Conservation (phyloP, 2,797 vertebrate genomes). For the Bryconaethiops microstoma region DNA sequence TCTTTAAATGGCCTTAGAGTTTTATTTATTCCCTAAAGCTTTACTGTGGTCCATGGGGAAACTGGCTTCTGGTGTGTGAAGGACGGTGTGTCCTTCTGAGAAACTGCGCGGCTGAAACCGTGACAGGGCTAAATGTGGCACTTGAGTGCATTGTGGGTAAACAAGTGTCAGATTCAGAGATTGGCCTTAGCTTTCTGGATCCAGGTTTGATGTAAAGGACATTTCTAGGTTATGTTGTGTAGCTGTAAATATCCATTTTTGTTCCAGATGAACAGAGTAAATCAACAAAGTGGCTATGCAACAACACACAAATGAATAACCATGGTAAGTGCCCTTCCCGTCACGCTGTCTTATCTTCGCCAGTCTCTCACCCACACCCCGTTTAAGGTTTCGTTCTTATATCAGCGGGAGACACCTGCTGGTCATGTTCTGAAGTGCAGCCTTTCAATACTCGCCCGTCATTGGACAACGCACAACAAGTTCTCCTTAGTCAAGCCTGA, state of each 20-base stretch:
- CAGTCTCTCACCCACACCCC: not conserved
- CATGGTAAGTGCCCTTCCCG: not conserved
- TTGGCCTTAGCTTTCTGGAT: no score
- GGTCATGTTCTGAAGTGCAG: conserved; percentile 4
- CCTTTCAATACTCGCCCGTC: not conserved
- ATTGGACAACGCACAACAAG: not conserved
- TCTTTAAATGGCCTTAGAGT: not conserved
- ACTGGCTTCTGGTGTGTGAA: not conserved
- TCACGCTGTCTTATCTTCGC: not conserved
- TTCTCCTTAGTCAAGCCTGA: not conserved
- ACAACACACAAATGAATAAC: not conserved
- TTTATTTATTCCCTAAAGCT: not conserved
- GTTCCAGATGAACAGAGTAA: not conserved
- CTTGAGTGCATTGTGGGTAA: not conserved
- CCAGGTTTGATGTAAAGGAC: no score
- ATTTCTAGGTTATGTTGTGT: no score
- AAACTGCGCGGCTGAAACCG: not conserved
- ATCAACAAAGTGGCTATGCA: not conserved
- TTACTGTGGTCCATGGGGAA: not conserved
- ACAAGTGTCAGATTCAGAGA: not conserved
- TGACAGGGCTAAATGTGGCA: not conserved
- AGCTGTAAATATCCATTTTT: not conserved
- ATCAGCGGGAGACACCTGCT: conserved; percentile 15
- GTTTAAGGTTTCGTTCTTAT: not conserved
- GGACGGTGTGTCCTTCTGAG: not conserved